Base-by-base conservation (phyloP, 2,797 vertebrate genomes). In the Pipistrellus kuhlii region DNA sequence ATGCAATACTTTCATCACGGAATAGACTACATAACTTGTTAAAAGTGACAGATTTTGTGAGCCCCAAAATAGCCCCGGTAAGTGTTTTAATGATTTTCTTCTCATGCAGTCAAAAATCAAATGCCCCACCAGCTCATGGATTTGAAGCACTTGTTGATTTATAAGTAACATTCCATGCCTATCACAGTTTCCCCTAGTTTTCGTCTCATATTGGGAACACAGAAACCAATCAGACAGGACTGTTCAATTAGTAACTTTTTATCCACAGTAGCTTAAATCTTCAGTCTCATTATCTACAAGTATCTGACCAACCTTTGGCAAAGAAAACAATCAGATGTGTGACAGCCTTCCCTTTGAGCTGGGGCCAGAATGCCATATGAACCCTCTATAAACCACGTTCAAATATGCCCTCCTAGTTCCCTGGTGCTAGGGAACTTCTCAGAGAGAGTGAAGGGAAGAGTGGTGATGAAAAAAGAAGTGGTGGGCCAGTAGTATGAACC, bases 171-270 rank as follows among this genome's bases (percentile, higher is more conserved):
- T 55, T 20, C 53, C 30, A 18, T 85, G 10, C 14, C 11, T 85
- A 64, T 91, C 48, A 32, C 12, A 82, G 25, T 38, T 44, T 53
- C 21, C 25, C 13, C 69, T 44, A 44, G 3, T 76, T 92, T 86
- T 93, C 57, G 8, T 62, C 23, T 53, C 72, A 35, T 57, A 64
- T 85, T 35, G 59, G 21, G 91, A 82, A 59, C n/a, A 76, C 32
- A 90, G 85, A 92, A 92, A 35, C 25, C 80, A 71, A 72, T 87
- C 30, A 80, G 89, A 14, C 2, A 75, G 12, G 1, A 13, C 53
- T 83, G 23, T 80, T 94, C 23, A 93, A 4, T 94, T 75, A 93
- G 51, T 78, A 76, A 55, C 53, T 89, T 94, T 90, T 91, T 90
- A 83, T 69, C 44, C 21, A 57, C 27, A 62, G 53, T 6, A 62